Evolutionary conservation across 2,888 invertebrate species (phyloP), one percentile per base, ranked within the genome.

Genomic region (Hirtodrosophila duncani): DNA sequence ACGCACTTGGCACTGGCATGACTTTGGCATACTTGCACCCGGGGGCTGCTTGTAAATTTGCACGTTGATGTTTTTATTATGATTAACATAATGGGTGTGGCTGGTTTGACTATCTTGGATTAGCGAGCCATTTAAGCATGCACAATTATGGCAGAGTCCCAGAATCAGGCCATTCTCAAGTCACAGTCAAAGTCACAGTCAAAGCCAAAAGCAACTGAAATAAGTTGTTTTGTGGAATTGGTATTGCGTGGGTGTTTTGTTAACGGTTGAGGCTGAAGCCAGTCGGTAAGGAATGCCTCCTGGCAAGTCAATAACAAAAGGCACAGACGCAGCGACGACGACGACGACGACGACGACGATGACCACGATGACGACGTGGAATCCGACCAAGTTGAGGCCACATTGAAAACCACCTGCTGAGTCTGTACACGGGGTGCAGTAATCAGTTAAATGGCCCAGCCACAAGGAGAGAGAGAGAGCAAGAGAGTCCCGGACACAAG

Each of bases 371-470:
- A n/a, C n/a, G n/a, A n/a, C n/a, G n/a, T n/a, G n/a, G n/a, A n/a
- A n/a, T n/a, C n/a, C n/a, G n/a, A n/a, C 48, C 45, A 46, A 29
- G 45, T 36, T 46, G 55, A 45, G 42, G 33, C n/a, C 67, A 63
- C 61, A 68, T 52, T 72, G 72, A 68, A 68, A 80, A 60, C 70
- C 74, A 77, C 80, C 84, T 83, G 83, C 84, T 79, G 83, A 37
- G 82, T 51, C 62, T 60, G 77, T 48, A 74, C 83, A 77, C 69
- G 77, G 77, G 81, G 65, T 46, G 60, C 74, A 67, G 62, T 63
- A 77, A 81, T 79, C 78, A 75, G 64, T 79, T 71, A 71, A 75
- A 71, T 59, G 67, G 52, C 59, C 58, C 1, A 8, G 44, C 53
- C 42, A 52, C 33, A 31, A 42, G 53, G 55, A 53, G 42, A 52